phyloP scores from a whole-genome alignment of 2,113 vertebrate genomes.

The Dasyurus viverrinus region DNA sequence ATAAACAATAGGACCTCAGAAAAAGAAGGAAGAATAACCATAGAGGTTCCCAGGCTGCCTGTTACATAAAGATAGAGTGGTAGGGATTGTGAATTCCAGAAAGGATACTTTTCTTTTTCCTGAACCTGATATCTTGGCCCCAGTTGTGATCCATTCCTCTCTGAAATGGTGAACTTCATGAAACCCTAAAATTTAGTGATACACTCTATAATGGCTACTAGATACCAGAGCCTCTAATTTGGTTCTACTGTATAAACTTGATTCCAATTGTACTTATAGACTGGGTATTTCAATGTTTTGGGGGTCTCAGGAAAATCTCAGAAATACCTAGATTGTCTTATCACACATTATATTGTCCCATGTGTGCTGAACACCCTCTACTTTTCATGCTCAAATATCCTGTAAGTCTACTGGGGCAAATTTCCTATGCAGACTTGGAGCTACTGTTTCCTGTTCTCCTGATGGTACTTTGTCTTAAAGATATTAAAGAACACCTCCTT shows the following conservation, averaged over 20 bases:
- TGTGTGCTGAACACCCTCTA: background rate
- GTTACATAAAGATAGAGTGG: background rate
- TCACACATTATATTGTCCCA: background rate
- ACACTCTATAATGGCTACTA: background rate
- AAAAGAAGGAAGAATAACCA: background rate
- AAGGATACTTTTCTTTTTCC: background rate
- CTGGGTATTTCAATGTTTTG: background rate
- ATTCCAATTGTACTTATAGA: background rate
- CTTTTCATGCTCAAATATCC: background rate
- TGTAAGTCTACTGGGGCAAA: background rate
- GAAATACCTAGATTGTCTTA: background rate
- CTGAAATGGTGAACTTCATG: background rate
- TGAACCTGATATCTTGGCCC: background rate
- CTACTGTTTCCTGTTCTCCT: background rate
- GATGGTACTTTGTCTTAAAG: background rate
- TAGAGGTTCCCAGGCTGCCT: background rate
- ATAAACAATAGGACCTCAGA: background rate
- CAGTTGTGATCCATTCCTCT: background rate
- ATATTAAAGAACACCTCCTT: background rate
- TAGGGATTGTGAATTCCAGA: background rate
- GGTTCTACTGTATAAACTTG: background rate
- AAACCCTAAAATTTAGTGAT: background rate
- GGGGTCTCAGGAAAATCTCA: background rate
- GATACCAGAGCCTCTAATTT: background rate
- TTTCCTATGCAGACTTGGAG: background rate